A percentile compares a stretch with the other conserved stretches of the same genome.
These are phyloP conservation scores for Gadopsis bispinosus DNA, from an alignment of 2,797 vertebrate species.

Conservation along the genomic window DNA sequence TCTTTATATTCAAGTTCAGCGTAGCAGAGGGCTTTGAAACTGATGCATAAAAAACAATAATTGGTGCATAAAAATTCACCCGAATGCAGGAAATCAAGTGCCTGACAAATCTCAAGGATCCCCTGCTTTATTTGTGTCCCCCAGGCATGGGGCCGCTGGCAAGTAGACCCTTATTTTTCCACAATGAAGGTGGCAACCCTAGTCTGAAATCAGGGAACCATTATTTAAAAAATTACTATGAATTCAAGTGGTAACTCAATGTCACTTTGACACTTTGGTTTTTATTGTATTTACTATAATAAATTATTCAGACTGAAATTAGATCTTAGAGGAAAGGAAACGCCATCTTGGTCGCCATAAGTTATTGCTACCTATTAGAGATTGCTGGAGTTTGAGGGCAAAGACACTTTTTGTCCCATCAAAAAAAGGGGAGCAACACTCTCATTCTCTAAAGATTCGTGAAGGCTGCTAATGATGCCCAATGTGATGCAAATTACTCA, in stretches of 20 bases:
- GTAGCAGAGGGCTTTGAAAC: too few relatives aligned
- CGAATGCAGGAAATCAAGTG: too few relatives aligned
- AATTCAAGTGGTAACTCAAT: neutral
- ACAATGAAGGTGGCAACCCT: neutral
- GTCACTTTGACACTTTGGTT: neutral
- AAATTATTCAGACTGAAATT: conserved; percentile 30
- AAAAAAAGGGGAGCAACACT: conserved; percentile 23
- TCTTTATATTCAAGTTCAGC: too few relatives aligned
- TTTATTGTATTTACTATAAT: conserved; percentile 16
- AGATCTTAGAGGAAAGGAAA: conserved; percentile 14
- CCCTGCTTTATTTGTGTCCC: too few relatives aligned
- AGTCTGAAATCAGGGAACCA: neutral
- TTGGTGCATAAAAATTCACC: too few relatives aligned
- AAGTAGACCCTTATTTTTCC: too few relatives aligned
- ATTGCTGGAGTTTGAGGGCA: conserved; percentile 8
- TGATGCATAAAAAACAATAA: too few relatives aligned
- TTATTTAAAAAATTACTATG: neutral
- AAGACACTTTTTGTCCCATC: conserved; percentile 34
- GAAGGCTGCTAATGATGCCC: conserved; percentile 66
- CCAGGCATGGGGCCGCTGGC: too few relatives aligned
- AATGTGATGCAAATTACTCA: conserved; percentile 75
- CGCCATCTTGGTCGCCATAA: neutral
- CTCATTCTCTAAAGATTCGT: conserved; percentile 51
- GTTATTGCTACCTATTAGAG: conserved; percentile 23
- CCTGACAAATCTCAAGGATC: too few relatives aligned